Conservation (phyloP, 2,888 invertebrate genomes). For the Zootermopsis nevadensis region DNA sequence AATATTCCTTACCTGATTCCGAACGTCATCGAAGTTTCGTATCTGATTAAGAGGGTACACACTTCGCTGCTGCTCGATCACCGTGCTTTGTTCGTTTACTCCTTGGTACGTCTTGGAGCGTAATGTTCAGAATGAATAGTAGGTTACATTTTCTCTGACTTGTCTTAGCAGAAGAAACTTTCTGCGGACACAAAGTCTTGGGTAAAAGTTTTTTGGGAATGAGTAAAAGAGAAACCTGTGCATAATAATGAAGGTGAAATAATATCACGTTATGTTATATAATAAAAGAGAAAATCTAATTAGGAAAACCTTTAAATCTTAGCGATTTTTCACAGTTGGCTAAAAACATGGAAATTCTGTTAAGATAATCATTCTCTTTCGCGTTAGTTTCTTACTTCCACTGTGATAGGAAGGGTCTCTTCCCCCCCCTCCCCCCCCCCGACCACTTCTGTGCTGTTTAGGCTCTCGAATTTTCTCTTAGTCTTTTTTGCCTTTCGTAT, state of each 20-base stretch:
- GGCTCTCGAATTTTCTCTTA: neutral
- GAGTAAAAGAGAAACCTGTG: slow-evolving; percentile 36
- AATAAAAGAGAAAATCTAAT: slow-evolving; percentile 50
- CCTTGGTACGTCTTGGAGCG: neutral
- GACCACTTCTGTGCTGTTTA: neutral
- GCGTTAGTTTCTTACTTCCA: neutral
- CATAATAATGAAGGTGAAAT: slow-evolving; percentile 41
- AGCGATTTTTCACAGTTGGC: slow-evolving; percentile 52
- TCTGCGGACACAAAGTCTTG: slow-evolving; percentile 7
- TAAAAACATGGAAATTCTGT: slow-evolving; percentile 49
- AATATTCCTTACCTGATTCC: too few species aligned
- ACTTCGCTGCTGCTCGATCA: neutral
- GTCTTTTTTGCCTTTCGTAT: neutral
- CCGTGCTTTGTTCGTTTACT: neutral
- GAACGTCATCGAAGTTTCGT: neutral
- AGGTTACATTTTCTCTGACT: neutral
- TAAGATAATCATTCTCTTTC: slow-evolving; percentile 33
- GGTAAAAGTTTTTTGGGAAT: slow-evolving; percentile 19
- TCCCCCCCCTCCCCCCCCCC: neutral
- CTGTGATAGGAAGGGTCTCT: neutral
- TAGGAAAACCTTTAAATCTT: slow-evolving; percentile 54
- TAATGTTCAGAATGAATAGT: neutral
- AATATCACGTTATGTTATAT: slow-evolving; percentile 27
- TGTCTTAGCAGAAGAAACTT: neutral
- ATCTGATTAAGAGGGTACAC: neutral